Conservation (phyloP, 2,888 invertebrate species). For the Nymphalis c-album region DNA sequence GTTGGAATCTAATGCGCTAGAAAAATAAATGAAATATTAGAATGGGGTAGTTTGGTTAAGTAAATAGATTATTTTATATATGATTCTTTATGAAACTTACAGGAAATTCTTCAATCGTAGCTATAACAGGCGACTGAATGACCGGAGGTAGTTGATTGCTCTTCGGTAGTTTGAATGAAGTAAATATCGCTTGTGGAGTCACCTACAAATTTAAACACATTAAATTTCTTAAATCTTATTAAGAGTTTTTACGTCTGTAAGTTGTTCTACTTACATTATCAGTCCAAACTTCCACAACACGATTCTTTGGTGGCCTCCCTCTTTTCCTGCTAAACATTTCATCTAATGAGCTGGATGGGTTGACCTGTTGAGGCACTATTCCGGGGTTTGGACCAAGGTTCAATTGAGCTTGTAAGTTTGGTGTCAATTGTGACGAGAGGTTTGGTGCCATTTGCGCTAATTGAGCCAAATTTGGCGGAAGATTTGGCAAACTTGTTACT, state of each 20-base stretch:
- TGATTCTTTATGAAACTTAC: conserved; percentile 50
- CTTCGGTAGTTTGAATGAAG: conserved; percentile 95
- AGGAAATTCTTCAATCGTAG: conserved; percentile 75
- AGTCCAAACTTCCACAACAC: conserved; percentile 95
- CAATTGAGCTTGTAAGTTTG: conserved; percentile 72
- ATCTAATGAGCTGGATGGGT: conserved; percentile 88
- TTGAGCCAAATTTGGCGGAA: conserved; percentile 74
- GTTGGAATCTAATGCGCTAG: conserved; percentile 82
- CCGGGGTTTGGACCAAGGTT: conserved; percentile 67
- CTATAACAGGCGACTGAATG: conserved; percentile 66
- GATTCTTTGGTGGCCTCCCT: conserved; percentile 97
- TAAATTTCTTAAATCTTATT: conserved; percentile 23
- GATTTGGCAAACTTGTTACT: conserved; percentile 63
- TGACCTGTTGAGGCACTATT: conserved; percentile 67
- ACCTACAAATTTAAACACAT: conserved; percentile 61
- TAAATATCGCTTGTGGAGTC: conserved; percentile 94
- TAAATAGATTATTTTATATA: not conserved
- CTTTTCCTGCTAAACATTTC: conserved; percentile 96
- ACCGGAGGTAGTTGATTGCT: conserved; percentile 72
- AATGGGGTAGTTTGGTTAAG: not conserved
- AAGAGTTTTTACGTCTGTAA: not conserved
- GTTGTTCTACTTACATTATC: conserved; percentile 84
- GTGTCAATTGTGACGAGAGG: conserved; percentile 66
- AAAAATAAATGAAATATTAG: conserved; percentile 25
- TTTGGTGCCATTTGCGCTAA: conserved; percentile 76